Conservation (phyloP, 1,140 invertebrate genomes). For the Zaprionus lachaisei region DNA sequence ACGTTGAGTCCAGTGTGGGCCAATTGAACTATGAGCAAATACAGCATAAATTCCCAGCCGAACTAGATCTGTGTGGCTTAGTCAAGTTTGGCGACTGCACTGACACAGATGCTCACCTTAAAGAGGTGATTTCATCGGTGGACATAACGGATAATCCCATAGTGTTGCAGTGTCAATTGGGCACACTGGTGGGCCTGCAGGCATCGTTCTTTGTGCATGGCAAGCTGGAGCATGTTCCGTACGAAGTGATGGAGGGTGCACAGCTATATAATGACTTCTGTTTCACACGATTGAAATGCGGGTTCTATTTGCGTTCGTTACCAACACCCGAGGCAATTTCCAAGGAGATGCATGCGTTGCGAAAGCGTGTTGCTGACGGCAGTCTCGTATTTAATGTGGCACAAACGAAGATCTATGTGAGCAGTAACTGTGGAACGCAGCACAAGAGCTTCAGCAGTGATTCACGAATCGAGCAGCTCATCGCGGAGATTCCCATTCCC, state of each 20-base stretch:
- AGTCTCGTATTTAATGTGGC: constrained; percentile 73
- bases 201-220: constrained; percentile 90
- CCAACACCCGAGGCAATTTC: constrained; percentile 86
- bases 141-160: constrained; percentile 92
- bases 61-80: constrained; percentile 90
- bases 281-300: constrained; percentile 87
- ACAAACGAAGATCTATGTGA: constrained; percentile 72
- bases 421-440: constrained; percentile 63
- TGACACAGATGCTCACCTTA: constrained; percentile 85
- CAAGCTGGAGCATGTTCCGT: constrained; percentile 87
- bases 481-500: constrained; percentile 54
- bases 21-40: constrained; percentile 86
- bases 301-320: constrained; percentile 86
- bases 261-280: constrained; percentile 88
- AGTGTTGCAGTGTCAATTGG: constrained; percentile 87
- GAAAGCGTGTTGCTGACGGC: constrained; percentile 86
- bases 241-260: constrained; percentile 87
- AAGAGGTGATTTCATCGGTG: constrained; percentile 88
- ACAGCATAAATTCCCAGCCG: constrained; percentile 89
- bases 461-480: constrained; percentile 62
- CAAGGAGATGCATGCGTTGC: constrained; percentile 86
- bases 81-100: constrained; percentile 87
- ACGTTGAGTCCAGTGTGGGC: constrained; percentile 86
- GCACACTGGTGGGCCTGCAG: constrained; percentile 86
- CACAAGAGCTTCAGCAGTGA: constrained; percentile 57